Base-by-base conservation (phyloP, 2,888 invertebrate species). In the Cancer borealis region DNA sequence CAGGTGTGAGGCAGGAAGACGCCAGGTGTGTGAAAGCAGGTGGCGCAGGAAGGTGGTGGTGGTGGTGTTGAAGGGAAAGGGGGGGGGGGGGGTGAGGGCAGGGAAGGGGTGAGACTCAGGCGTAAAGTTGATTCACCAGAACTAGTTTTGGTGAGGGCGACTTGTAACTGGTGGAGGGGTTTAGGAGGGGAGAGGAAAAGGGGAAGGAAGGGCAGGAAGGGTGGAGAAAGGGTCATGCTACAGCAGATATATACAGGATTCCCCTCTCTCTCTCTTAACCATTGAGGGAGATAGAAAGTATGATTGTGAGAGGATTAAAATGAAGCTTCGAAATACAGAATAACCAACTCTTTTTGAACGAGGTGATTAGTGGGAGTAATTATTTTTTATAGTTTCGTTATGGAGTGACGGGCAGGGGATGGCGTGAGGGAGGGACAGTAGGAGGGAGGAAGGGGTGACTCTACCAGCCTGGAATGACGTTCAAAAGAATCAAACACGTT, bases 11-110 rank as follows among this genome's bases (percentile, higher is more conserved):
- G 84, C 39, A 84, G 84, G 84, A 39, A 84, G 84, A 12, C 84
- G 84, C 84, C 84, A 84, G 84, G 84, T 84, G 84, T 84, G 84
- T 60, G 84, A 84, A 73, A 39, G 39, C 84, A 84, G 84, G 84
- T 84, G 84, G 84, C 17, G 84, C 84, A 84, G 84, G 84, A 84
- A 17, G 84, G 17, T 14, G 54, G 54, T 17, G 54, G 54, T 54
- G 54, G 54, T 10, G 54, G 39, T 39, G 39, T 39, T 39, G 39
- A 39, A 39, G 39, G n/a, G n/a, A n/a, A n/a, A 73, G 73, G 73
- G 21, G 60, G 60, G 49, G 60, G 60, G 21, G 60, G 21, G 26
- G n/a, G 3, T 6, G 73, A 73, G 73, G 73, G 73, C 73, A 39
- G 84, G 39, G 84, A 26, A 26, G 73, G n/a, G 73, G 84, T 30